Conservation (phyloP, 2,797 vertebrate genomes). For the Lutjanus campechanus region DNA sequence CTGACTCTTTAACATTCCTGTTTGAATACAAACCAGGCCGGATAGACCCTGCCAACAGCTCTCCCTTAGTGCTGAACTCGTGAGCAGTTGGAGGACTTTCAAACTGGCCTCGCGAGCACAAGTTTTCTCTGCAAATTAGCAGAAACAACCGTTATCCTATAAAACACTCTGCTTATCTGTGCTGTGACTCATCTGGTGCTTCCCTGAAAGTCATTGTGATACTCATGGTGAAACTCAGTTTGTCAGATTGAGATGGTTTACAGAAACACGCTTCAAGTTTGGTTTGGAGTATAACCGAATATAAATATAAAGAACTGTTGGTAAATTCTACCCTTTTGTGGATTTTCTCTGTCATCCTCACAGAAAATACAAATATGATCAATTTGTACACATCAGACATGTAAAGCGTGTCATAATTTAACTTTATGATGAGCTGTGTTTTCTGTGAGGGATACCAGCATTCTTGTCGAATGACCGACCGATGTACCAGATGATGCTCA, state of each 20-base stretch:
- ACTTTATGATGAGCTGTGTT: conserved; percentile 39
- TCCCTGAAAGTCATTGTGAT: conserved; percentile 6
- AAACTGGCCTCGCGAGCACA: background rate
- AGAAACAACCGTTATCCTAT: background rate
- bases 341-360: conserved; percentile 53
- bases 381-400: background rate
- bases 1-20: conserved; percentile 20
- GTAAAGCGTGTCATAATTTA: background rate
- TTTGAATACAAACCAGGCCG: conserved; percentile 49
- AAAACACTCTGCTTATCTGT: background rate
- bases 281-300: background rate
- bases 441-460: conserved; percentile 68
- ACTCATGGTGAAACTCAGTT: background rate
- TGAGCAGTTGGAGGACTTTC: conserved; percentile 23
- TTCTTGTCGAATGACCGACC: conserved; percentile 26
- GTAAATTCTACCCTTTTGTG: conserved; percentile 43
- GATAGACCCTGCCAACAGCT: conserved; percentile 51
- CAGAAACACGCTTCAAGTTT: background rate
- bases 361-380: conserved; percentile 54
- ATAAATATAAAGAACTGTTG: conserved; percentile 36
- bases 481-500: conserved; percentile 12
- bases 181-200: conserved; percentile 12
- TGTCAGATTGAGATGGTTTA: background rate
- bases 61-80: conserved; percentile 10
- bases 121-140: conserved; percentile 13